phyloP scores from a whole-genome alignment of 2,888 invertebrate species.

The Pelosia muscerda region DNA sequence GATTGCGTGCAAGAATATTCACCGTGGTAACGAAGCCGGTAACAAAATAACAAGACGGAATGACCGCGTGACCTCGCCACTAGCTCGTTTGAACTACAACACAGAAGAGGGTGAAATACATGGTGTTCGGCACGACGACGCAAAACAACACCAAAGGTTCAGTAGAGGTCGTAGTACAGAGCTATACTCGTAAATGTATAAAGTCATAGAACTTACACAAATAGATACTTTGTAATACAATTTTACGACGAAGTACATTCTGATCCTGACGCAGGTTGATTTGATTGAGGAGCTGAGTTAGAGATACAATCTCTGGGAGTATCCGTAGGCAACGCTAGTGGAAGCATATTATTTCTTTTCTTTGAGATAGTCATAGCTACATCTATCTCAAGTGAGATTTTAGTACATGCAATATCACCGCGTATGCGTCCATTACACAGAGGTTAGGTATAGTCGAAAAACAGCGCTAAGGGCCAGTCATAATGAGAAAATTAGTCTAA shows the following conservation, averaged over 20 bases:
- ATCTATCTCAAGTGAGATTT: no score
- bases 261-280: no score
- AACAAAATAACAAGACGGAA: slow-evolving; percentile 53
- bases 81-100: slow-evolving; percentile 51
- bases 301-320: no score
- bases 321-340: no score
- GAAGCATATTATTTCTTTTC: no score
- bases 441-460: no score
- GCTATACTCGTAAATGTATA: background rate
- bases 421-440: no score
- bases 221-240: background rate
- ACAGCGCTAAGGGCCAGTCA: no score
- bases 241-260: no score
- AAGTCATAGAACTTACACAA: background rate
- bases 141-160: background rate
- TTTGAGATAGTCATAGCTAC: no score
- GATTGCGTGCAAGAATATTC: slow-evolving; percentile 47
- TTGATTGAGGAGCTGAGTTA: no score
- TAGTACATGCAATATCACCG: background rate
- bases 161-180: background rate
- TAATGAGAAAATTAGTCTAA: no score
- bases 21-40: slow-evolving; percentile 57
- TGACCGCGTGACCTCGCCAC: slow-evolving; percentile 65
- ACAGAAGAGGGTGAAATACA: slow-evolving; percentile 9
- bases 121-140: background rate